Evolutionary conservation across 2,797 vertebrate species (phyloP).

Genomic region (Tragelaphus oryx): DNA sequence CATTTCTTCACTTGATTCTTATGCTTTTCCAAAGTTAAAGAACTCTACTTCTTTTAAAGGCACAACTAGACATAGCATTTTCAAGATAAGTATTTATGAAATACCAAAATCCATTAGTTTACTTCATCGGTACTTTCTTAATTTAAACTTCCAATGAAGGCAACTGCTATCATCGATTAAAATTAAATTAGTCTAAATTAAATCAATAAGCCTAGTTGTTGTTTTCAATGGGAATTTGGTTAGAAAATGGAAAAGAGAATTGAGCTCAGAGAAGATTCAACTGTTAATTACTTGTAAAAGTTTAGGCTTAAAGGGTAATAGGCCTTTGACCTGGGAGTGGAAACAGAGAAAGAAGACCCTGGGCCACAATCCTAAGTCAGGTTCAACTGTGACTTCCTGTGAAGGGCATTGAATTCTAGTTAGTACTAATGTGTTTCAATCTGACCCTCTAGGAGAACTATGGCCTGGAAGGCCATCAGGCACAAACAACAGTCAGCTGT

Average conservation of each 20-base stretch:
- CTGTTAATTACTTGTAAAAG: constrained; percentile 72
- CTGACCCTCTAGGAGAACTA: neutral
- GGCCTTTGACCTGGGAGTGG: constrained; percentile 45
- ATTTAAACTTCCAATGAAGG: constrained; percentile 66
- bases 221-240: constrained; percentile 68
- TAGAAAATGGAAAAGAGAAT: constrained; percentile 61
- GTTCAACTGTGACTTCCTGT: neutral
- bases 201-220: constrained; percentile 67
- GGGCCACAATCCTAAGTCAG: neutral
- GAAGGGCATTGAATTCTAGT: neutral
- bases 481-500: neutral
- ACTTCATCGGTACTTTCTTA: constrained; percentile 62
- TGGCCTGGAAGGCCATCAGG: neutral
- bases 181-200: constrained; percentile 74
- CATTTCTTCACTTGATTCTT: constrained; percentile 28
- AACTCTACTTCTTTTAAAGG: constrained; percentile 15
- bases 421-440: constrained; percentile 14
- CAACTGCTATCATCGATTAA: constrained; percentile 66
- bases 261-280: constrained; percentile 55
- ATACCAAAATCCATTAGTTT: constrained; percentile 63
- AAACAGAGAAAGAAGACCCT: constrained; percentile 3
- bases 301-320: constrained; percentile 60
- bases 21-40: constrained; percentile 27
- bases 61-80: constrained; percentile 32
- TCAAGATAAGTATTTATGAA: constrained; percentile 65